These are phyloP conservation scores for Frankliniella fusca DNA, from an alignment of 2,888 invertebrate species.

Conservation along the genomic window DNA sequence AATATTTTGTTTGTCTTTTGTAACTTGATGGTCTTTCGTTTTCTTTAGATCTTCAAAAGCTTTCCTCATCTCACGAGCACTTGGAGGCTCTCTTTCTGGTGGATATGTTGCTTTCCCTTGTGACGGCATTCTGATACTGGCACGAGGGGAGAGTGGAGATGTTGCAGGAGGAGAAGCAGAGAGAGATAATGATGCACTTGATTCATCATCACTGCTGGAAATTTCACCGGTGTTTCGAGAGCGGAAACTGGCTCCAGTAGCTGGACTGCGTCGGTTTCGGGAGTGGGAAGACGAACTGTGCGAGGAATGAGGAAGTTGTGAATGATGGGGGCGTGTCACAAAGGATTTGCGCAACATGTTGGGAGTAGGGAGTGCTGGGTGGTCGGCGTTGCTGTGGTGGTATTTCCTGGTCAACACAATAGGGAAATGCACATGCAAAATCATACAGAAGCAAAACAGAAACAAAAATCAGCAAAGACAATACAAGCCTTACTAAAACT, in stretches of 20 bases:
- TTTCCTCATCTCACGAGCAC: neutral
- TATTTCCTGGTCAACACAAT: slow-evolving; percentile 12
- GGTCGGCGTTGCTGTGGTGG: neutral
- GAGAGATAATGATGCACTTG: neutral
- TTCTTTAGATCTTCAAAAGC: neutral
- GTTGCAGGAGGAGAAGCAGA: neutral
- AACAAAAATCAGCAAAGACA: neutral
- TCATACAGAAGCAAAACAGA: slow-evolving; percentile 1
- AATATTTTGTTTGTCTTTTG: neutral
- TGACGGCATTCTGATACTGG: neutral
- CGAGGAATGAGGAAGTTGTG: neutral
- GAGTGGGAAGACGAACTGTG: slow-evolving; percentile 1
- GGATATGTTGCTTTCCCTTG: neutral
- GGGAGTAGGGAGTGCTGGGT: slow-evolving; percentile 3
- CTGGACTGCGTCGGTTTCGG: neutral
- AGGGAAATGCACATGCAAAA: slow-evolving; percentile 11
- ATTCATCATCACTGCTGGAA: slow-evolving; percentile 17
- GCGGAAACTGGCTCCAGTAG: neutral
- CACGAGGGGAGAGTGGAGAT: neutral
- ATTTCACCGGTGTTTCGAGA: neutral
- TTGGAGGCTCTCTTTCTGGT: neutral
- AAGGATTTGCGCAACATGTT: slow-evolving; percentile 3
- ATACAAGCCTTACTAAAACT: neutral
- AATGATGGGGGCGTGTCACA: neutral
- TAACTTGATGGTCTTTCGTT: neutral